phyloP scores from a whole-genome alignment of 2,797 vertebrate genomes.

The Sternarchorhynchus goeldii region DNA sequence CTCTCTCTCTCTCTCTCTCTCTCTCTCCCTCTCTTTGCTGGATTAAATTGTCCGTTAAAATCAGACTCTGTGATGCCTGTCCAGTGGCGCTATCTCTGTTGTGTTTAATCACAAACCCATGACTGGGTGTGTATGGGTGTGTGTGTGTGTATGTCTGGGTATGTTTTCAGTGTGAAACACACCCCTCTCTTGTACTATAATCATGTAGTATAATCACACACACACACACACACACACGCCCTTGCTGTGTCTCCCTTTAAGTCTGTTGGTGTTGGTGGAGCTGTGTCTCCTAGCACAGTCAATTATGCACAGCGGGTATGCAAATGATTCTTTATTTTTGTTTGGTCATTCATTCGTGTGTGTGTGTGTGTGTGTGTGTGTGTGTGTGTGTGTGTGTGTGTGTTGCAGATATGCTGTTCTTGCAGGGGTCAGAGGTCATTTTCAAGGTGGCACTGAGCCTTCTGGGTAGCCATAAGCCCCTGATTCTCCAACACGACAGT shows the following conservation, averaged over 20 bases:
- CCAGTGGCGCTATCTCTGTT: slow-evolving; percentile 45
- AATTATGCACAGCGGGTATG: no score
- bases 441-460: slow-evolving; percentile 97
- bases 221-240: background rate
- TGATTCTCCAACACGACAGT: slow-evolving; percentile 95
- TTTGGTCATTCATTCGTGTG: no score
- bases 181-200: background rate
- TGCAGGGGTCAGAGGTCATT: slow-evolving; percentile 94
- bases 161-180: slow-evolving; percentile 4
- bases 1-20: background rate
- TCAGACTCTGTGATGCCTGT: slow-evolving; percentile 28
- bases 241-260: background rate
- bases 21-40: background rate
- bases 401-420: slow-evolving; percentile 90
- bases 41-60: slow-evolving; percentile 33
- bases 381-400: background rate
- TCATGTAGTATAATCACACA: background rate
- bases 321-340: no score
- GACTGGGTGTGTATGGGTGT: slow-evolving; percentile 35
- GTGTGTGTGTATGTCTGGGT: slow-evolving; percentile 7
- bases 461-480: slow-evolving; percentile 93
- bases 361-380: no score
- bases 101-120: slow-evolving; percentile 42
- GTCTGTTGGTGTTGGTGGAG: no score
- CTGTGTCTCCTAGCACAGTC: no score